Conservation (phyloP, 2,888 invertebrate genomes). For the Stramonita haemastoma region DNA sequence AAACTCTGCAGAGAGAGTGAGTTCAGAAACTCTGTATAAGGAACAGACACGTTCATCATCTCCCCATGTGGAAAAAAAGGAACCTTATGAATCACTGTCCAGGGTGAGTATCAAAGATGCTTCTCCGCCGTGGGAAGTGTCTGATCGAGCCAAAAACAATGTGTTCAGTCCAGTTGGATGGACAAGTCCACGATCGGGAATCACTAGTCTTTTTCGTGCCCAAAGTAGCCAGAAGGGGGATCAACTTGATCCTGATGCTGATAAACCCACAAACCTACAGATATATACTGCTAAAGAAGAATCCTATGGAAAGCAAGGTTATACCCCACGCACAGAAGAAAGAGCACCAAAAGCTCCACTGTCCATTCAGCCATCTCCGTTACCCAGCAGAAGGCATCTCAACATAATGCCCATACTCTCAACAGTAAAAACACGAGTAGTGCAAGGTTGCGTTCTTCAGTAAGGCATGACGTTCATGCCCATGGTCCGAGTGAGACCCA, state of each 20-base stretch:
- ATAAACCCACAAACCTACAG: background rate
- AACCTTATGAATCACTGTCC: constrained; percentile 16
- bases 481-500: background rate
- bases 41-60: background rate
- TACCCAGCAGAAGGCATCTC: background rate
- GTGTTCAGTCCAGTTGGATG: constrained; percentile 42
- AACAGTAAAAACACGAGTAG: background rate
- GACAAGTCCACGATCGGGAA: constrained; percentile 2
- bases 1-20: constrained; percentile 17
- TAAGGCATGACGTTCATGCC: background rate
- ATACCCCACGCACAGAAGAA: too few relatives aligned
- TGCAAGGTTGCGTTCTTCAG: constrained; percentile 18
- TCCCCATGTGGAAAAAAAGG: background rate
- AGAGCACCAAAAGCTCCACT: background rate
- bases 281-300: background rate
- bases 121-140: constrained; percentile 36
- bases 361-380: background rate
- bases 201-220: constrained; percentile 41
- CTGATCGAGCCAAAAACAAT: constrained; percentile 20
- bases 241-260: background rate
- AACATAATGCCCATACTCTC: background rate
- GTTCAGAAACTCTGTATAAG: background rate
- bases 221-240: constrained; percentile 2
- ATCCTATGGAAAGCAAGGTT: background rate
- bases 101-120: constrained; percentile 20